Evolutionary conservation across 2,888 invertebrate genomes (phyloP), one percentile per base, ranked within the genome.

Genomic region (Cephus pulcher): DNA sequence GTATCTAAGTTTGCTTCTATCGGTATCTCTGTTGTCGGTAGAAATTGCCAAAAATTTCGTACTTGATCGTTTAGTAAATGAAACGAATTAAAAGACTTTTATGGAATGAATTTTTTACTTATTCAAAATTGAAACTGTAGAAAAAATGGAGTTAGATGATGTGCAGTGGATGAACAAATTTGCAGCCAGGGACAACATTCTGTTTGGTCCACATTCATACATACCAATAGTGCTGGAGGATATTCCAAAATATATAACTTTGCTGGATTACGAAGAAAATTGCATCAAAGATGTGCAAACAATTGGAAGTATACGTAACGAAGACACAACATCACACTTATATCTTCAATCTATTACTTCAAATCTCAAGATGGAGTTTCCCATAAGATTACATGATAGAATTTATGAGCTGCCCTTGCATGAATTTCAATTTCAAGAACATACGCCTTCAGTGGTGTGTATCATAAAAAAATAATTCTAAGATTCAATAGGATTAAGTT

Each of bases 121-220:
- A 3, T 71, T 30, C 3, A 30, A 30, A 6, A 9, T 34, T 23
- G 11, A 34, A 23, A 30, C 30, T 34, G 32, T 34, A 78, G 73
- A 30, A 35, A 34, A 12, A 71, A 12, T 33, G 73, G 70, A 73
- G 77, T 75, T 3, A 56, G 0, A 69, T 70, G 77, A 37, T 69
- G 74, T 35, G 69, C 35, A 30, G 69, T 34, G 77, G 75, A 77
- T 74, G 73, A 76, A 76, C 37, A 76, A 76, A 23, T 9, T 23
- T 15, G 1, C 56, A 56, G 56, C 6, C 2, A 56, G 56, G 23
- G 56, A 56, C 23, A 56, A 56, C 23, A 56, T 56, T 56, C 2
- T 56, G 23, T 56, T 0, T 56, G 15, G 56, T 56, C 56, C 2
- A 56, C 23, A 56, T 56, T 56, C 56, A 23, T 56, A 56, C 23